Evolutionary conservation across 2,797 vertebrate species (phyloP), one percentile per base, ranked within the genome.

Genomic region (Lacerta agilis): DNA sequence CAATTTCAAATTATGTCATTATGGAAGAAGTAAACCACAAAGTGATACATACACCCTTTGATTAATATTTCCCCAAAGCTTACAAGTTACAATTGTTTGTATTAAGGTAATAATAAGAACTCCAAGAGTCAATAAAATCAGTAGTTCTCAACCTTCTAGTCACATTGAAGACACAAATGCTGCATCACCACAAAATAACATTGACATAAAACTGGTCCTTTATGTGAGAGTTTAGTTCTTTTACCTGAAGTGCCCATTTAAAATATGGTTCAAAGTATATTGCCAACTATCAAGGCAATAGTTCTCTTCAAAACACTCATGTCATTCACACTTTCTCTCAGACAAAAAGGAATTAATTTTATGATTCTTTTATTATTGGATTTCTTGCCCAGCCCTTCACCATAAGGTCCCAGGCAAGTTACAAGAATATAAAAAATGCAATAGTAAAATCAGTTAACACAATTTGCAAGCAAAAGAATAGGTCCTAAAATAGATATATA

Each of bases 81-180:
- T 93, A 88, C 89, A 94, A 94, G 90, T 95, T 94, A 95, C 84
- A 96, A 96, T 93, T 88, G 86, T 90, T 92, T 93, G 72, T 87
- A 94, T 89, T 90, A 71, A 92, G 91, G 95, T 93, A 95, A 96
- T 95, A 94, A 94, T 91, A 92, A 15, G 49, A 55, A 95, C 88
- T 95, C 93, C 71, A 94, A 95, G 92, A 95, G 95, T 96, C 92
- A 92, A 94, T 96, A 95, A 95, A 95, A 95, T 88, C 79, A 76
- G 92, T 94, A 96, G 95, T 96, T 96, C 95, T 95, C 91, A 95
- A 94, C 94, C 94, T 95, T 94, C 80, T 6, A 94, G 89, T 94
- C 94, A 92, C 91, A 95, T 90, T 92, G 90, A 73, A 95, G 91
- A 89, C 86, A 93, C 78, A 91, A 73, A 87, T 13, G 91, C 72